Conservation (phyloP, 2,113 vertebrate genomes). For the Urocolius indicus region DNA sequence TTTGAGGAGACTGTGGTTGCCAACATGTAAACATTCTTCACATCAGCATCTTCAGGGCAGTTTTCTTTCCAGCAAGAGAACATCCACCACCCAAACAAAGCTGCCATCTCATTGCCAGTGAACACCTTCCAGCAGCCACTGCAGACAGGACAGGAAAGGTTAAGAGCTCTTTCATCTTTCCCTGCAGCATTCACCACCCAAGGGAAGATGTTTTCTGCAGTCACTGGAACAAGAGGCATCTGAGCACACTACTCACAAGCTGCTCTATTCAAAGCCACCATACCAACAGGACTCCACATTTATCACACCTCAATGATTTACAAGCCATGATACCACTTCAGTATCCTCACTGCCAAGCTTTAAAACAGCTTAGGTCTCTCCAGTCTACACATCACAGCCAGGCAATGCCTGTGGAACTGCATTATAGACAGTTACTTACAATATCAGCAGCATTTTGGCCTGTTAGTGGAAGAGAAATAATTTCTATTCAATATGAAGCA, state of each 20-base stretch:
- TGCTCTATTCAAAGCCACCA: neutral
- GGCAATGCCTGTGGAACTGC: neutral
- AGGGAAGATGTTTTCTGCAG: neutral
- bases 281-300: neutral
- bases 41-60: conserved; percentile 69
- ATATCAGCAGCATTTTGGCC: neutral
- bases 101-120: conserved; percentile 92
- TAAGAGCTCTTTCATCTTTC: neutral
- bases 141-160: neutral
- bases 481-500: neutral
- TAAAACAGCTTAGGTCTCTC: neutral
- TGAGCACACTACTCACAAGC: neutral
- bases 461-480: neutral
- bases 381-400: neutral
- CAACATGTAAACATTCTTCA: conserved; percentile 86
- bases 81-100: conserved; percentile 97
- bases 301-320: neutral
- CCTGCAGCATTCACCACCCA: neutral
- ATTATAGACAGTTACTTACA: neutral
- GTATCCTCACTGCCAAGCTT: neutral
- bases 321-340: neutral
- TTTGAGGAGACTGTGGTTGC: conserved; percentile 94
- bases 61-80: conserved; percentile 87
- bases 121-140: conserved; percentile 93
- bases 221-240: neutral